Evolutionary conservation across 2,888 invertebrate species (phyloP).

Genomic region (Acrocyrtus sp.): DNA sequence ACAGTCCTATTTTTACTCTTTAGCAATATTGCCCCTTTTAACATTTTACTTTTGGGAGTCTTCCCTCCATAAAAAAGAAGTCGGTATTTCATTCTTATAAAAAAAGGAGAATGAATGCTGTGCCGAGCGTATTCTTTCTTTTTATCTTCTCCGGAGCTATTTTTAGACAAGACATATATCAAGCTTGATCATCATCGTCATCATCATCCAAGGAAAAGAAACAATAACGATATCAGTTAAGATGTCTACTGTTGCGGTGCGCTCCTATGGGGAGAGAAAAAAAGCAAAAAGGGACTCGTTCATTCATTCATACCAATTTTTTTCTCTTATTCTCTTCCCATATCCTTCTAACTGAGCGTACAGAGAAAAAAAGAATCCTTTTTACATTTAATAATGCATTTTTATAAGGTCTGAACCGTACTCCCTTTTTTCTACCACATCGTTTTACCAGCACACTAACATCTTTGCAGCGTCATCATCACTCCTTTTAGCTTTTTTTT

Average conservation of each 20-base stretch:
- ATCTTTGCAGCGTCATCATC: neutral
- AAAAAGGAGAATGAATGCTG: neutral
- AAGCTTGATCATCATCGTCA: constrained; percentile 18
- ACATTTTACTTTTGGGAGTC: too few relatives aligned
- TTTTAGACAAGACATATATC: constrained; percentile 1
- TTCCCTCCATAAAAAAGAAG: too few relatives aligned
- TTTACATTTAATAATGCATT: constrained; percentile 4
- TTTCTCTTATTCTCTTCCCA: constrained; percentile 14
- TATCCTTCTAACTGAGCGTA: constrained; percentile 12
- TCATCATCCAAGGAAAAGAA: neutral
- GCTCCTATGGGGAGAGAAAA: too few relatives aligned
- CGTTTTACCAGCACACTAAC: neutral
- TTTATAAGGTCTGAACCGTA: neutral
- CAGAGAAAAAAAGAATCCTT: neutral
- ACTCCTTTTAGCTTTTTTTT: neutral
- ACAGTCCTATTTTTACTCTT: constrained; percentile 8
- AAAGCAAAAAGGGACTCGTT: constrained; percentile 34
- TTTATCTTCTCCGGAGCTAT: constrained; percentile 8
- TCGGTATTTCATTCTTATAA: too few relatives aligned
- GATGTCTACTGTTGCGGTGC: neutral
- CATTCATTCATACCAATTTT: constrained; percentile 41
- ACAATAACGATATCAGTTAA: constrained; percentile 20
- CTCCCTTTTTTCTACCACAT: neutral
- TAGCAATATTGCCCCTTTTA: too few relatives aligned
- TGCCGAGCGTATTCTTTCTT: neutral